Percentiles rank a stretch among this genome's conserved stretches.
Evolutionary conservation across 2,797 vertebrate genomes (phyloP).

Genomic region (Sarcophilus harrisii): DNA sequence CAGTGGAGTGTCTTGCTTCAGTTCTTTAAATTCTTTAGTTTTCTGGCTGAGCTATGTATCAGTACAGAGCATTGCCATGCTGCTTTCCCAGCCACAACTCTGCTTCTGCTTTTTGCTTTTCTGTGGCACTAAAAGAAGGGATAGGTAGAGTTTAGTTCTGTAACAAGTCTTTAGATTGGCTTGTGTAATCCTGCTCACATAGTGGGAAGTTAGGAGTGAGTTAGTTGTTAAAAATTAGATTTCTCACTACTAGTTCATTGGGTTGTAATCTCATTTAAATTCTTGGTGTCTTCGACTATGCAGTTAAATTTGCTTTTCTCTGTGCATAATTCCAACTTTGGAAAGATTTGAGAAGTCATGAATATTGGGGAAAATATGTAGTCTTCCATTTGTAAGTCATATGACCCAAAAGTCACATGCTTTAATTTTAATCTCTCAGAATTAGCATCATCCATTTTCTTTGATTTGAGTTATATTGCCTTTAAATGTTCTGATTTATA

Average conservation of each 20-base stretch:
- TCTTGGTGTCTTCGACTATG: background rate
- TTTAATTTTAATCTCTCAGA: background rate
- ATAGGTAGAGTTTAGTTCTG: background rate
- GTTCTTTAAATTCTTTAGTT: background rate
- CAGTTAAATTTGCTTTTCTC: background rate
- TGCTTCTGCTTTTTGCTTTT: background rate
- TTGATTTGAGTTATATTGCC: background rate
- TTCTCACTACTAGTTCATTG: background rate
- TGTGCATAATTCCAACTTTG: background rate
- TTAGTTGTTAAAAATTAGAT: background rate
- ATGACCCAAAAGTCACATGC: background rate
- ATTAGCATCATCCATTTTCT: background rate
- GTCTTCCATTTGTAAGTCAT: background rate
- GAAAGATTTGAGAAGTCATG: background rate
- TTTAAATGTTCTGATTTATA: background rate
- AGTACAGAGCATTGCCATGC: background rate
- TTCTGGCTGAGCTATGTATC: too few relatives aligned
- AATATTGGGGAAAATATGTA: background rate
- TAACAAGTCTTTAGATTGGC: background rate
- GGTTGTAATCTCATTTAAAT: background rate
- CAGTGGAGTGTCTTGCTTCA: too few relatives aligned
- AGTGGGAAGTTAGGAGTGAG: background rate
- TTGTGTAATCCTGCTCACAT: background rate
- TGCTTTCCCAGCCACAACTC: background rate
- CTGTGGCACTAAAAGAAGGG: background rate